phyloP scores from a whole-genome alignment of 1,140 invertebrate genomes.

The Proctacanthus coquilletti region DNA sequence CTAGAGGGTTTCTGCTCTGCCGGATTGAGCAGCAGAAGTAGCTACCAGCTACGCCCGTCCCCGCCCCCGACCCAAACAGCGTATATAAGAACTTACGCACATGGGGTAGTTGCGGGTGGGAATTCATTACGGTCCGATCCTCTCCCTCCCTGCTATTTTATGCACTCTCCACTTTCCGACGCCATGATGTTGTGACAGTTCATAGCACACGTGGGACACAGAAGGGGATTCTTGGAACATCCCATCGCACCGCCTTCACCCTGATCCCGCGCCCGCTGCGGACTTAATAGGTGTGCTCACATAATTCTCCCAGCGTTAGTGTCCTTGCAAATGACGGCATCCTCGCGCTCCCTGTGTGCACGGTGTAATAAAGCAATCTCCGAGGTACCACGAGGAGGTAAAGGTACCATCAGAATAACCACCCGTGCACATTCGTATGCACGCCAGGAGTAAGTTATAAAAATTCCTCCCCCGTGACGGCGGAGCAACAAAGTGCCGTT shows the following conservation, averaged over 20 bases:
- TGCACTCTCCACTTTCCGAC: background rate
- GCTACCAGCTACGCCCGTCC: background rate
- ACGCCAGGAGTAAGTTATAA: no score
- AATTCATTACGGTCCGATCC: background rate
- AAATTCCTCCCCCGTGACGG: no score
- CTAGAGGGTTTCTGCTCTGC: background rate
- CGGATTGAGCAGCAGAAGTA: background rate
- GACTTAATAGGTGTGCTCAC: background rate
- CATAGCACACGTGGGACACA: background rate
- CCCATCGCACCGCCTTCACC: background rate
- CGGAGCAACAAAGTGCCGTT: no score
- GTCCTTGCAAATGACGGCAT: no score
- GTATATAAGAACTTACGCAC: background rate
- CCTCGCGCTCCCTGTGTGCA: no score
- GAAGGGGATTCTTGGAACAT: background rate
- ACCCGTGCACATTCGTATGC: no score
- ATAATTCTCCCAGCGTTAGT: no score
- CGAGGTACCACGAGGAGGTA: no score
- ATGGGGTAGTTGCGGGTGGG: background rate
- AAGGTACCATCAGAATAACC: no score
- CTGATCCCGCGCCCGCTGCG: background rate
- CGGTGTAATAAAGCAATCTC: no score
- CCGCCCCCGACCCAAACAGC: background rate
- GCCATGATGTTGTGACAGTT: background rate
- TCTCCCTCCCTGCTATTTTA: background rate